Evolutionary conservation across 2,113 vertebrate species (phyloP), one percentile per base, ranked within the genome.

Genomic region (Eira barbara): DNA sequence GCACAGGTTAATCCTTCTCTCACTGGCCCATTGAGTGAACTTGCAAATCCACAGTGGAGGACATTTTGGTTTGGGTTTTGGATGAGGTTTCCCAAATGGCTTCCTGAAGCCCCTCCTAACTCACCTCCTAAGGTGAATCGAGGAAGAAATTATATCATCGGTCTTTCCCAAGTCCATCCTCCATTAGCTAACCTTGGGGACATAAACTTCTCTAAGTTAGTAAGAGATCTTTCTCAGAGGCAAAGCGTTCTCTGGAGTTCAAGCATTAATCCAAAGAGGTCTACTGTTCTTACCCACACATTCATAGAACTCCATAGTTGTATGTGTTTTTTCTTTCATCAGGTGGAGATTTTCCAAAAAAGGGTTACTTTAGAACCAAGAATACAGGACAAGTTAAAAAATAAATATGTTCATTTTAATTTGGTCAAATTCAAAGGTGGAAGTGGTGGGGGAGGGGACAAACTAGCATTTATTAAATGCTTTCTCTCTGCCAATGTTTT

Each of bases 11-110:
- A 79, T 73, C n/a, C 67, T 2, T 57, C 55, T 84, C 31, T 69
- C 69, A 61, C 2, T 49, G 71, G 7, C 15, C 7, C 21, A 12
- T 87, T 83, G 79, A 59, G 31, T 18, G 12, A 90, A 10, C 59
- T 71, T 49, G 20, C 59, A 76, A 93, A 45, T 25, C 57, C 39
- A 34, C 27, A 13, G 36, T 14, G 21, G 63, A 69, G 5, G 45
- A 42, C 52, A 69, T 84, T 92, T 97, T 34, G 25, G 78, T 76
- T 85, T 92, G 61, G 42, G 83, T 67, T 94, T 91, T 94, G 61
- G 88, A 63, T 1, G 11, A 29, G 18, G 59, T 86, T 89, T 93
- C 92, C 39, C 63, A 17, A 82, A 45, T 61, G 69, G 55, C 45
- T 74, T 18, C 85, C 39, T 36, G 42, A 34, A 78, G 39, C 49